Base-by-base conservation (phyloP, 2,113 vertebrate species). In the Hiodon tergisus region DNA sequence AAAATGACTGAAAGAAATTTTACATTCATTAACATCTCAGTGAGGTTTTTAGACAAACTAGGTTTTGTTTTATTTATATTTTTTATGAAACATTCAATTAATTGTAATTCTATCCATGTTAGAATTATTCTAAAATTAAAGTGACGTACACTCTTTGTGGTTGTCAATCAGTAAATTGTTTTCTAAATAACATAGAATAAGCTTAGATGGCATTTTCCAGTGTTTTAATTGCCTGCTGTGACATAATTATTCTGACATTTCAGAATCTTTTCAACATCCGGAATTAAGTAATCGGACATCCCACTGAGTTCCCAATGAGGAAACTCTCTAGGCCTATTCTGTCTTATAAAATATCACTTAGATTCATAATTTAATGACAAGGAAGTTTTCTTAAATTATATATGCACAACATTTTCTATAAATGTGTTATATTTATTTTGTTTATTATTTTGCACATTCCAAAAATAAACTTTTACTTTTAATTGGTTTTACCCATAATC, bases 171-270 rank as follows among this genome's bases (percentile, higher is more conserved):
- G 88, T 93, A 91, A 91, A 90, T 92, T 92, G 87, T 87, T 92
- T 90, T 87, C 88, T 90, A 92, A 93, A 94, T 92, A 31, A 91
- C 88, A 92, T 89, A 88, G 89, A 93, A 90, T 86, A 87, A 86
- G 89, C 87, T 91, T 90, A 93, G 90, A 90, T 94, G 93, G 89
- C 92, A 93, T 93, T 94, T 94, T 92, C 90, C 90, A 91, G 84
- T 90, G 89, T 93, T 94, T 93, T 93, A 93, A 93, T 93, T 94
- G 92, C 92, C 92, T 93, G 92, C 93, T 94, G 93, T 93, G 93
- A 93, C 91, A 93, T 94, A 94, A 94, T 93, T 93, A 94, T 94
- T 93, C 89, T 94, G 93, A 93, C 92, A 94, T 94, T 94, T 94
- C 90, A 91, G 92, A 89, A 91, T 93, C 90, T 92, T 77, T 92